These are phyloP conservation scores for Girardinus metallicus DNA, from an alignment of 2,797 vertebrate species.

Conservation along the genomic window DNA sequence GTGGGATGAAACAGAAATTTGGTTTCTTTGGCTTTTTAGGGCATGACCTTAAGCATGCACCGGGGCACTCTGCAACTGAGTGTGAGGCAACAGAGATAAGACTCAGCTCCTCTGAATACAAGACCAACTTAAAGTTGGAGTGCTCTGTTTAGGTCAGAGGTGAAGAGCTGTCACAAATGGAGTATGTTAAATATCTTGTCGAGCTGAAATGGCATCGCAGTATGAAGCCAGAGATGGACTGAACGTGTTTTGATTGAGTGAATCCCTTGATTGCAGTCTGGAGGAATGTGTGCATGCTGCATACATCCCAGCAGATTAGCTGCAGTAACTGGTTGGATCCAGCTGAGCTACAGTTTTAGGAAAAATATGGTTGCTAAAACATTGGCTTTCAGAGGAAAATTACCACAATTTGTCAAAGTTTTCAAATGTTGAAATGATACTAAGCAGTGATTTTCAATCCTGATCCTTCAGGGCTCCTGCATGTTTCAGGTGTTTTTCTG, in stretches of 20 bases:
- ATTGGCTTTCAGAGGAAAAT: too few relatives aligned
- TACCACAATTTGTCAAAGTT: background rate
- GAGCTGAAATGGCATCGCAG: background rate
- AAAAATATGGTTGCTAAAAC: too few relatives aligned
- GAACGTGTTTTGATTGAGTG: background rate
- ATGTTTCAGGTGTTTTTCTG: too few relatives aligned
- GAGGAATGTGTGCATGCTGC: background rate
- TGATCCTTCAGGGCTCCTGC: too few relatives aligned
- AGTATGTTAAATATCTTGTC: background rate
- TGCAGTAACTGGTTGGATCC: background rate
- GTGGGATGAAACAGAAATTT: background rate
- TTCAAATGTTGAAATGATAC: background rate
- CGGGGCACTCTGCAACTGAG: background rate
- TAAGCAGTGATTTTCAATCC: background rate
- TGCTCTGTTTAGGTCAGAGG: background rate
- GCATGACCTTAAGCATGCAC: background rate
- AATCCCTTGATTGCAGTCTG: background rate
- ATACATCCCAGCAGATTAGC: background rate
- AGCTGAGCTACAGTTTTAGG: background rate
- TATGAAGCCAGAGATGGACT: background rate
- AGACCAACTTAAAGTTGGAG: background rate
- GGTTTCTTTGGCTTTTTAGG: background rate
- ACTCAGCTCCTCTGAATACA: background rate
- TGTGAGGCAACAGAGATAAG: background rate
- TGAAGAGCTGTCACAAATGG: background rate